Conservation (phyloP, 23 tunicate species). For the Botrylloides violaceus region DNA sequence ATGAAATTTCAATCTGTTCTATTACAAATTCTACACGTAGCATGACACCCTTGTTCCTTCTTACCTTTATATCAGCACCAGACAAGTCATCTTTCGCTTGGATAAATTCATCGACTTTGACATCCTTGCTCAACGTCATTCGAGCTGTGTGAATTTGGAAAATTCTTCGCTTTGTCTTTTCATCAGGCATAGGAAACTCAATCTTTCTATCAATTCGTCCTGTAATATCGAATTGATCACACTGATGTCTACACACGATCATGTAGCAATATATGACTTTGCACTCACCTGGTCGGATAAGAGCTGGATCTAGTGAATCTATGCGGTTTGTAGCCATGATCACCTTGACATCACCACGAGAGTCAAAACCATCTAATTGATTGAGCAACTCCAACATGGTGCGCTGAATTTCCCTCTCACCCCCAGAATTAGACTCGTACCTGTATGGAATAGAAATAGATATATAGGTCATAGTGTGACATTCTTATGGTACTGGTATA, state of each 20-base stretch:
- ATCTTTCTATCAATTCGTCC: constrained; percentile 98
- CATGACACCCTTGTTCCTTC: too few relatives aligned
- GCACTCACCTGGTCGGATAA: constrained; percentile 75
- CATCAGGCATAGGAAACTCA: constrained; percentile 97
- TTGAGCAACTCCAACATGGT: constrained; percentile 94
- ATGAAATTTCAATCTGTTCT: too few relatives aligned
- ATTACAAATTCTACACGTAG: too few relatives aligned
- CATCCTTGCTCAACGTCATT: constrained; percentile 91
- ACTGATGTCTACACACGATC: background rate
- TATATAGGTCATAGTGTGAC: too few relatives aligned
- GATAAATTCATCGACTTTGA: constrained; percentile 85
- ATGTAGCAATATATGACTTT: background rate
- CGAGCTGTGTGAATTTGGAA: constrained; percentile 93
- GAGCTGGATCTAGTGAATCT: constrained; percentile 90
- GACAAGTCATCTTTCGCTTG: constrained; percentile 95
- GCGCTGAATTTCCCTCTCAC: constrained; percentile 97
- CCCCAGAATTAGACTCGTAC: constrained; percentile 97
- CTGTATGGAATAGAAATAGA: too few relatives aligned
- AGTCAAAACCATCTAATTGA: constrained; percentile 96
- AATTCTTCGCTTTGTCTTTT: constrained; percentile 86
- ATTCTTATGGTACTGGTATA: too few relatives aligned
- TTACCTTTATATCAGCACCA: constrained; percentile 95
- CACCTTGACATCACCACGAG: constrained; percentile 95
- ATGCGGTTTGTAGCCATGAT: constrained; percentile 98
- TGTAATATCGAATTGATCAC: background rate